phyloP scores from a whole-genome alignment of 2,113 vertebrate species.

The Calcarius ornatus region DNA sequence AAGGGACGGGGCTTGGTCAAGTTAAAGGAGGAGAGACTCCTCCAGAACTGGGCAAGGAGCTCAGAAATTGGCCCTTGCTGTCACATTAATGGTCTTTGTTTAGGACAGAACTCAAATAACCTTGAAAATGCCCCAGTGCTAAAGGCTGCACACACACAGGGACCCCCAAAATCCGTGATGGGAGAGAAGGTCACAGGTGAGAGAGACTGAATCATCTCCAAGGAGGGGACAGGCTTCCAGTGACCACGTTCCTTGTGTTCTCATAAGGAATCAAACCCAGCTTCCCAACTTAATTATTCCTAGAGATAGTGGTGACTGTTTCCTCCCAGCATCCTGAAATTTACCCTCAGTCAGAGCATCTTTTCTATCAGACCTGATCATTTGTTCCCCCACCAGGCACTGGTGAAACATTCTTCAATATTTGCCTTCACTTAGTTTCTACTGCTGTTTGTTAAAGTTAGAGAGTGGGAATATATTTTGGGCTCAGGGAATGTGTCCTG shows the following conservation, averaged over 20 bases:
- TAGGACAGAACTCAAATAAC: background rate
- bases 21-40: background rate
- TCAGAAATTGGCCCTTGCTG: background rate
- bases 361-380: background rate
- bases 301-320: rapidly evolving
- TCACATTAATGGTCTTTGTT: background rate
- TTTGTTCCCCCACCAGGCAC: background rate
- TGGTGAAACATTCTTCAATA: background rate
- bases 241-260: background rate
- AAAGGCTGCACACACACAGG: rapidly evolving
- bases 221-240: background rate
- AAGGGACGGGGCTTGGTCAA: rapidly evolving
- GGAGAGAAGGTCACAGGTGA: too few relatives aligned
- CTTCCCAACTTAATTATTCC: background rate
- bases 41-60: background rate
- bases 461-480: background rate
- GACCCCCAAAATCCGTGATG: background rate
- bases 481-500: background rate
- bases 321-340: background rate
- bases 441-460: background rate
- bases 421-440: background rate
- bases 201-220: too few relatives aligned
- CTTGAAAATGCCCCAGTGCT: background rate
- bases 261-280: background rate
- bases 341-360: background rate